These are phyloP conservation scores for Brachionus sp. DNA, from an alignment of 1,140 invertebrate genomes.

Conservation along the genomic window DNA sequence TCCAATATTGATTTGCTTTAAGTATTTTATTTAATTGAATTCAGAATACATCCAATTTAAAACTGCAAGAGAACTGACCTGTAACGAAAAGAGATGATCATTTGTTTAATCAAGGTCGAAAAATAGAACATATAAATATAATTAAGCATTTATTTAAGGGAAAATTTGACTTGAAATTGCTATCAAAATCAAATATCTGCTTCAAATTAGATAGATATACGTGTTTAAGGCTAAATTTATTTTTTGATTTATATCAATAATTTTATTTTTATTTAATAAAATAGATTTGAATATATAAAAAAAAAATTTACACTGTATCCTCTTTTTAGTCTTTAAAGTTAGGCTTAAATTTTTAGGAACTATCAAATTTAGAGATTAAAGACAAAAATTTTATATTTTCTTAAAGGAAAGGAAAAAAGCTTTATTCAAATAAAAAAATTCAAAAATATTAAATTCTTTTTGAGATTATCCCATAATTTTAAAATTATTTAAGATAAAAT, in stretches of 20 bases:
- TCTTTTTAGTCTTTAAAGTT: neutral
- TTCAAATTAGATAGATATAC: neutral
- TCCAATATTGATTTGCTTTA: neutral
- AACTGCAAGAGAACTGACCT: neutral
- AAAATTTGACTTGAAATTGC: neutral
- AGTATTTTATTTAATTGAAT: neutral
- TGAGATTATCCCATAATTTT: neutral
- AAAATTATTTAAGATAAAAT: neutral
- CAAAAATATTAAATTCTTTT: neutral
- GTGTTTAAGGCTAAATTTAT: neutral
- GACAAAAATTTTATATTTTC: neutral
- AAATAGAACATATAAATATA: conserved; percentile 6
- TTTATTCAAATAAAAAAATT: neutral
- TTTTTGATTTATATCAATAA: neutral
- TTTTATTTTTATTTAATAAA: neutral
- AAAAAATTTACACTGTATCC: neutral
- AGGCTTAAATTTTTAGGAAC: neutral
- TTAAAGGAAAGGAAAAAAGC: neutral
- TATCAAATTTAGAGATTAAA: neutral
- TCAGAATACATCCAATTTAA: neutral
- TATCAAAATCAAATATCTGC: neutral
- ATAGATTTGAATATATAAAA: neutral
- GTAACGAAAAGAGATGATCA: neutral
- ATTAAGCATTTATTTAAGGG: neutral
- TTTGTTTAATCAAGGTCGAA: neutral